These are phyloP conservation scores for Oncorhynchus nerka DNA, from an alignment of 2,113 vertebrate genomes.

Conservation along the genomic window DNA sequence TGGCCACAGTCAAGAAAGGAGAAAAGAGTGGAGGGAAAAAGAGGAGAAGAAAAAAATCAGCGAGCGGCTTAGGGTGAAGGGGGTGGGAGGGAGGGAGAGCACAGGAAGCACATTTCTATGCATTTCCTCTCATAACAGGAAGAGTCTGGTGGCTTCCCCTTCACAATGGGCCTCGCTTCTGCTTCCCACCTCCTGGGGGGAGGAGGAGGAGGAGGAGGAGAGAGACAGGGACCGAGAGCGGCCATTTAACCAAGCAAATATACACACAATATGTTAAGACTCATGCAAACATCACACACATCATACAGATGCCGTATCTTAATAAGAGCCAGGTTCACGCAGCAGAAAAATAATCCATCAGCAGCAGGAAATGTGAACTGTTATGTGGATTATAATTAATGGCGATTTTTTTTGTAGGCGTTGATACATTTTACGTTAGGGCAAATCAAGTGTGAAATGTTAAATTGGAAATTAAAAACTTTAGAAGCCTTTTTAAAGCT, in stretches of 20 bases:
- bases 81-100: conserved; percentile 56
- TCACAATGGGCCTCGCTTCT: conserved; percentile 97
- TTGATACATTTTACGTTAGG: too few species aligned
- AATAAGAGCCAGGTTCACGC: conserved; percentile 3
- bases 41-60: conserved; percentile 64
- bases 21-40: conserved; percentile 38
- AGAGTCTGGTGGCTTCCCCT: conserved; percentile 99
- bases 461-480: too few species aligned
- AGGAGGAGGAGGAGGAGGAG: conserved; percentile 76
- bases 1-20: conserved; percentile 25
- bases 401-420: too few species aligned
- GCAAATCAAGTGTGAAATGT: too few species aligned
- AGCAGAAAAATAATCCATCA: neutral
- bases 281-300: conserved; percentile 6
- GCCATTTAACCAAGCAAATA: conserved; percentile 42
- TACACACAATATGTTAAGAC: conserved; percentile 19
- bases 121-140: conserved; percentile 99
- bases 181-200: conserved; percentile 90
- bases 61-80: conserved; percentile 67
- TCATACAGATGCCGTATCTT: neutral
- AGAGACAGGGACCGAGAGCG: conserved; percentile 75
- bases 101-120: conserved; percentile 99
- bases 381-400: too few species aligned
- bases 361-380: too few species aligned
- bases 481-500: too few species aligned